A percentile compares a stretch with the other conserved stretches of the same genome.
These are phyloP conservation scores for Parapsyche elsis DNA, from an alignment of 1,140 invertebrate genomes.

Conservation along the genomic window DNA sequence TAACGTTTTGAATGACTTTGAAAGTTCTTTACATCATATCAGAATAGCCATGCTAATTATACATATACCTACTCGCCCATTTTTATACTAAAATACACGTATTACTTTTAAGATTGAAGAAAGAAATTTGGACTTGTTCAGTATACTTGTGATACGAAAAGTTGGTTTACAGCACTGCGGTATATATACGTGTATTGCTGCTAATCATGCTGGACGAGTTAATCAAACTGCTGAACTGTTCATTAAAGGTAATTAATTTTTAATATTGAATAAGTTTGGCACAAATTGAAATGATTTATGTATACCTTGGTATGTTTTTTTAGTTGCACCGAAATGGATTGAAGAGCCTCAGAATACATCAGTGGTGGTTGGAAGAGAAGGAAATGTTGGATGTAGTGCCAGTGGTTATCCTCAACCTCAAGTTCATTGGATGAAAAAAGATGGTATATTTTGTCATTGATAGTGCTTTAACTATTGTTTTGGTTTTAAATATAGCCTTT, in stretches of 20 bases:
- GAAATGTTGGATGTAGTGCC: constrained; percentile 75
- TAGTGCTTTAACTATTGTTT: constrained; percentile 19
- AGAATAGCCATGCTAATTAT: too few species aligned
- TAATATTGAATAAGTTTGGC: too few species aligned
- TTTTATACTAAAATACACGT: background rate
- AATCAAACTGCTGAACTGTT: constrained; percentile 79
- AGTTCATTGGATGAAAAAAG: constrained; percentile 74
- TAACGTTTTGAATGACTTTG: too few species aligned
- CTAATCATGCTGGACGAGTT: constrained; percentile 78
- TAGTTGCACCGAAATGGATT: constrained; percentile 82
- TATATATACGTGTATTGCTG: constrained; percentile 82
- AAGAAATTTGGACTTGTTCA: constrained; percentile 75
- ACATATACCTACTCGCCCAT: background rate
- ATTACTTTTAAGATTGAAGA: constrained; percentile 70
- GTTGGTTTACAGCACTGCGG: constrained; percentile 77
- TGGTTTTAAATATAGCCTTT: constrained; percentile 12
- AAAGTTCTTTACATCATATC: too few species aligned
- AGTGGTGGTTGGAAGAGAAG: constrained; percentile 73
- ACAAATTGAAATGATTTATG: constrained; percentile 31
- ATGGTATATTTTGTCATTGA: constrained; percentile 61
- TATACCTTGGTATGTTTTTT: constrained; percentile 43
- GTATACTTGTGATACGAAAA: constrained; percentile 75
- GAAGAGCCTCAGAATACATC: constrained; percentile 75
- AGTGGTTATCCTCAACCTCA: constrained; percentile 75
- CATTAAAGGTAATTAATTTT: constrained; percentile 74